Percentiles rank a stretch among this genome's conserved stretches.
These are phyloP conservation scores for Xenopus tropicalis DNA, from an alignment of 2,113 vertebrate species.

Conservation along the genomic window DNA sequence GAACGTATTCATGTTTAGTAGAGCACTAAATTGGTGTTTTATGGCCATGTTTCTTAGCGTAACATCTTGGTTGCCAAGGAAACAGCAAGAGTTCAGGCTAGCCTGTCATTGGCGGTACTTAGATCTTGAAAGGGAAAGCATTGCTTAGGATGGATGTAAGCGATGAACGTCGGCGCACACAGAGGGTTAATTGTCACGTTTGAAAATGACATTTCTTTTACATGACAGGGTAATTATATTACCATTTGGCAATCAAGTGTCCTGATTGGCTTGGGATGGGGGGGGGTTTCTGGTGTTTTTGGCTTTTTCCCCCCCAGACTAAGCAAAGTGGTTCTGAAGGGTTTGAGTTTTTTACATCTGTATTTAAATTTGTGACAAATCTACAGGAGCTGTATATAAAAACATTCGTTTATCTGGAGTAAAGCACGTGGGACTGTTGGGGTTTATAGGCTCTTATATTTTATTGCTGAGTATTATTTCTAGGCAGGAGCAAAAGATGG, in stretches of 20 bases:
- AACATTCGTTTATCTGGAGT: no score
- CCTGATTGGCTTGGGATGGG: not conserved
- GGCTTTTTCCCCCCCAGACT: no score
- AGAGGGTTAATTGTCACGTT: not conserved
- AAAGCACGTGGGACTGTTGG: no score
- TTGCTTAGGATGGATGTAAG: constrained; percentile 8
- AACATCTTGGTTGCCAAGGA: constrained; percentile 35
- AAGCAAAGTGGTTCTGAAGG: no score
- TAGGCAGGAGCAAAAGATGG: no score
- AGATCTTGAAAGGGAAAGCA: constrained; percentile 24
- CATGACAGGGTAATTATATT: not conserved
- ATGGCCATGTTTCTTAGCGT: constrained; percentile 26
- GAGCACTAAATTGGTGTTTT: constrained; percentile 44
- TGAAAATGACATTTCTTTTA: not conserved
- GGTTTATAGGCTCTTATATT: no score
- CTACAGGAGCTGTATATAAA: no score
- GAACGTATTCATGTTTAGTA: constrained; percentile 42
- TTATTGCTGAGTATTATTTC: no score
- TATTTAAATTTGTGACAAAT: no score
- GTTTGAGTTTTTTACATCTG: no score
- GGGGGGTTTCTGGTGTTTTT: not conserved
- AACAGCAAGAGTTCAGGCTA: constrained; percentile 27
- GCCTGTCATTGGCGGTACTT: constrained; percentile 13
- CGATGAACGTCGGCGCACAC: constrained; percentile 2
- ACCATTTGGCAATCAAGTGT: not conserved